Evolutionary conservation across 2,113 vertebrate genomes (phyloP).

Genomic region (Pampusana beccarii): DNA sequence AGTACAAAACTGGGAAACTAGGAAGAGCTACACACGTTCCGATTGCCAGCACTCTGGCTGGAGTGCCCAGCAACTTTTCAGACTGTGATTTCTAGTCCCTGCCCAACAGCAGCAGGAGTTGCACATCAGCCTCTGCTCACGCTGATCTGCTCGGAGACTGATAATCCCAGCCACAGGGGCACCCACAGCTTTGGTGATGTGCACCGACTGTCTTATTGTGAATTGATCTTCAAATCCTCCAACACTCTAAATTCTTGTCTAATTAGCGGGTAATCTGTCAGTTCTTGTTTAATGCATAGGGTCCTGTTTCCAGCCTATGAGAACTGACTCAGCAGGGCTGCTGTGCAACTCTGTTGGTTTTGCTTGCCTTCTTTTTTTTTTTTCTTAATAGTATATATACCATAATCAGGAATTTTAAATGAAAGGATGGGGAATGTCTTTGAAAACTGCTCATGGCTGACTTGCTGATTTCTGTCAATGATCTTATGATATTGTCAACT

Average conservation of each 20-base stretch:
- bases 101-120: not conserved
- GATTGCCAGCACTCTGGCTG: not conserved
- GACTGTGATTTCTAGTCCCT: not conserved
- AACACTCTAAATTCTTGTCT: accelerated
- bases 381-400: not conserved
- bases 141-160: not conserved
- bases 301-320: not conserved
- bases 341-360: not conserved
- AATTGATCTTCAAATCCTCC: not conserved
- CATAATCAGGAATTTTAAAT: not conserved
- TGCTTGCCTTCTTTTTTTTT: not conserved
- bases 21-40: not conserved
- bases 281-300: not conserved
- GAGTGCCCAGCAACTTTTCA: not conserved
- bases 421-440: not conserved
- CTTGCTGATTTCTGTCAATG: not conserved
- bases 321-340: not conserved
- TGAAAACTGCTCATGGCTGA: not conserved
- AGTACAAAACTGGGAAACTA: not conserved
- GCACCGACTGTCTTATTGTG: not conserved
- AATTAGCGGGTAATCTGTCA: constrained; percentile 12
- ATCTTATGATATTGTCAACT: not conserved
- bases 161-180: not conserved
- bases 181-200: not conserved
- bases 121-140: not conserved